Conservation (phyloP, 2,113 vertebrate species). For the Anthoscopus minutus region DNA sequence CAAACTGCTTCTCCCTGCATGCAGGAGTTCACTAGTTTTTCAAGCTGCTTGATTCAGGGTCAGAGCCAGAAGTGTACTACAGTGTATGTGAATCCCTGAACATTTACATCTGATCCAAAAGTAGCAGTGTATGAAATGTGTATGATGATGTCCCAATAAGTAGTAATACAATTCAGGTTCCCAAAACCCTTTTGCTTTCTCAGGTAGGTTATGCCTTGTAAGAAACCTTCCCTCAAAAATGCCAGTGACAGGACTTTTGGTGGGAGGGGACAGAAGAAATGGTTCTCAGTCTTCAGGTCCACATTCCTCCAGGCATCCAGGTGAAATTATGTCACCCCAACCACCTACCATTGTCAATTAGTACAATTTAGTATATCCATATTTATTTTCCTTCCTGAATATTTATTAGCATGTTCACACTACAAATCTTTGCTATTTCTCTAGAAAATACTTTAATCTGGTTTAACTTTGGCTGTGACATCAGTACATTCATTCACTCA, state of each 20-base stretch:
- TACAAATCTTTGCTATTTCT: neutral
- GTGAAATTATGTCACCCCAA: neutral
- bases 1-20: neutral
- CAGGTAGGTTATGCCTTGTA: neutral
- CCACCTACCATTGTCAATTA: neutral
- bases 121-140: neutral
- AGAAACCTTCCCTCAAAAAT: neutral
- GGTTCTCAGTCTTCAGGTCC: neutral
- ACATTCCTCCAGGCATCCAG: neutral
- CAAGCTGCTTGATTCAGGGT: neutral
- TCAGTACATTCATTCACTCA: neutral
- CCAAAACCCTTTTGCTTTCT: neutral
- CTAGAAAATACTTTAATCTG: neutral
- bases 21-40: neutral
- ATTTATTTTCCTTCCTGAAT: neutral
- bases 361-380: neutral
- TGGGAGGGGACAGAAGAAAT: neutral
- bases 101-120: neutral
- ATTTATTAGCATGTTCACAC: neutral
- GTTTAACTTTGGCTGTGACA: neutral
- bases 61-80: neutral
- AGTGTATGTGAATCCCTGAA: neutral
- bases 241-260: fast-evolving
- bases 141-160: neutral
- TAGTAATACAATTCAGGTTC: neutral